Percentiles rank a stretch among this genome's conserved stretches.
Evolutionary conservation across 2,113 vertebrate genomes (phyloP).

Genomic region (Neotoma lepida): DNA sequence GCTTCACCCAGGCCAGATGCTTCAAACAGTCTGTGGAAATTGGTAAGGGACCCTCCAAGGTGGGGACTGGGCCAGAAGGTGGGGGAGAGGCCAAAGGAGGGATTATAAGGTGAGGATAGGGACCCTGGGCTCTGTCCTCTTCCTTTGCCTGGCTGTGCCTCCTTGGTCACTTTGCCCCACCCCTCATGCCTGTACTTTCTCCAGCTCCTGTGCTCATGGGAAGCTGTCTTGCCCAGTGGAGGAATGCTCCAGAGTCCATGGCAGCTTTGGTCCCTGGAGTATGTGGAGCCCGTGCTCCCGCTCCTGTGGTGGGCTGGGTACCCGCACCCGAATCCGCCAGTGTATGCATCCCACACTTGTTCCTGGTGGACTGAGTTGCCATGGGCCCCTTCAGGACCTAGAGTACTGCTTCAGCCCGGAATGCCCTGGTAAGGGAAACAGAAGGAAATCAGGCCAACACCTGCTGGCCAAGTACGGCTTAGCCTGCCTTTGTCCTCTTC

Average conservation of each 20-base stretch:
- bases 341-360: conserved; percentile 84
- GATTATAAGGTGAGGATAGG: no score
- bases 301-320: conserved; percentile 90
- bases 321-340: conserved; percentile 85
- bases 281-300: conserved; percentile 89
- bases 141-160: neutral
- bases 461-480: neutral
- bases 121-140: neutral
- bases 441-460: conserved; percentile 59
- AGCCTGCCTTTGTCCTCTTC: neutral
- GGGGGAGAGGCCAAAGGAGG: neutral
- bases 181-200: neutral
- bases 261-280: conserved; percentile 85
- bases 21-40: conserved; percentile 86
- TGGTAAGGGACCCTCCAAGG: conserved; percentile 83
- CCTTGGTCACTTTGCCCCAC: neutral
- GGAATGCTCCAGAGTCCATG: conserved; percentile 82
- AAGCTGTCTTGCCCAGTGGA: conserved; percentile 87
- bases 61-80: neutral
- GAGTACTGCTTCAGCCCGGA: conserved; percentile 88
- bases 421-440: conserved; percentile 86
- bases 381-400: conserved; percentile 84
- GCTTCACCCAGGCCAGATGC: conserved; percentile 83
- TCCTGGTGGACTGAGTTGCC: conserved; percentile 85
- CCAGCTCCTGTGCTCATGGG: conserved; percentile 87